Evolutionary conservation across 2,888 invertebrate genomes (phyloP).

Genomic region (Tigriopus californicus): DNA sequence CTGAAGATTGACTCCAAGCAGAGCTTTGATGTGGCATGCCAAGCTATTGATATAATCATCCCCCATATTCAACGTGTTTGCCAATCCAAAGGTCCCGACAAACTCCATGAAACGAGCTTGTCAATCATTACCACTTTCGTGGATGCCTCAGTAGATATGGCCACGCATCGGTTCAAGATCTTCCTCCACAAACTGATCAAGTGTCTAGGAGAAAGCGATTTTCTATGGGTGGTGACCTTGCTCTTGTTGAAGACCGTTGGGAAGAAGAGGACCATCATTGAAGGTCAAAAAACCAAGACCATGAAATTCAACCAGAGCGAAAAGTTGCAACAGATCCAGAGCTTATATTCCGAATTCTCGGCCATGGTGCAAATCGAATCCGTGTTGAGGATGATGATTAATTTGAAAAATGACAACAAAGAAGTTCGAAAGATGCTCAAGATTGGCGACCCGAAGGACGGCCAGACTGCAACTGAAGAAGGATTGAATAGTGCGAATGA

Average conservation of each 20-base stretch:
- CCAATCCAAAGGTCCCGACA: not conserved
- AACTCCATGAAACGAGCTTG: not conserved
- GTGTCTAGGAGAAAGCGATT: not conserved
- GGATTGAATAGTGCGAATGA: not conserved
- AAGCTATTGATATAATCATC: conserved; percentile 11
- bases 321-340: not conserved
- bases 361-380: not conserved
- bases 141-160: conserved; percentile 4
- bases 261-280: not conserved
- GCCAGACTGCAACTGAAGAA: not conserved
- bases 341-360: not conserved
- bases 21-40: conserved; percentile 11
- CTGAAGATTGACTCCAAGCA: conserved; percentile 12
- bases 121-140: conserved; percentile 2
- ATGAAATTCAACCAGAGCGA: not conserved
- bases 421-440: not conserved
- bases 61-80: conserved; percentile 5
- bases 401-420: not conserved
- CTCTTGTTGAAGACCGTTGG: not conserved
- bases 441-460: not conserved
- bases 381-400: not conserved
- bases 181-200: not conserved
- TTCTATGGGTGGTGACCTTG: conserved; percentile 1
- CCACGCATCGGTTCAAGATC: not conserved
- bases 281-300: not conserved